These are phyloP conservation scores for Atethmia centrago DNA, from an alignment of 2,888 invertebrate genomes.

Conservation along the genomic window DNA sequence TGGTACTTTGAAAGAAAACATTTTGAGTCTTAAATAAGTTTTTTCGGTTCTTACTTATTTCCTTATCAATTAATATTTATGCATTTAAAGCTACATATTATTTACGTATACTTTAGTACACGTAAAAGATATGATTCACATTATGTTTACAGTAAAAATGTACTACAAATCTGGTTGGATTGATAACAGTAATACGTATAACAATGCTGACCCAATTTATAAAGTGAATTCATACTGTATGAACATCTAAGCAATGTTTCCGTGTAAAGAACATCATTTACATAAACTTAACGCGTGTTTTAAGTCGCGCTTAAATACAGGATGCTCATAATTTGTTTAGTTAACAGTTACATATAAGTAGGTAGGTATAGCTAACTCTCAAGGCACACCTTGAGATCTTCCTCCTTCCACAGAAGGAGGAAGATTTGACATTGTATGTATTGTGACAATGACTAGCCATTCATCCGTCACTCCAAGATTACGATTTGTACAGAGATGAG, in stretches of 20 bases:
- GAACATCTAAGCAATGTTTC: neutral
- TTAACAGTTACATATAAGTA: neutral
- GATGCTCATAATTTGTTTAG: neutral
- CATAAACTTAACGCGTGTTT: slow-evolving; percentile 5
- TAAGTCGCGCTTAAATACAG: neutral
- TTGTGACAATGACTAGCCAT: slow-evolving; percentile 5
- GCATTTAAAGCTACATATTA: neutral
- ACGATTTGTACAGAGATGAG: slow-evolving; percentile 12
- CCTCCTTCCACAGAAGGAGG: too few species aligned
- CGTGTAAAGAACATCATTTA: neutral
- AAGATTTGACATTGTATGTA: neutral
- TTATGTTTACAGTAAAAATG: neutral
- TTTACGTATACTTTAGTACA: neutral
- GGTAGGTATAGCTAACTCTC: neutral
- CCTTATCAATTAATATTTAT: neutral
- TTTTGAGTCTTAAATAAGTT: neutral
- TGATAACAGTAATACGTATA: neutral
- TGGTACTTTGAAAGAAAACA: neutral
- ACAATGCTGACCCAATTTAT: neutral
- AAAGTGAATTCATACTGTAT: neutral
- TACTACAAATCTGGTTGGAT: neutral
- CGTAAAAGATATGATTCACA: neutral
- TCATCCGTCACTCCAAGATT: neutral
- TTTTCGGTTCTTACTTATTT: neutral
- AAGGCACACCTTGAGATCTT: too few species aligned